Percentiles rank a stretch among this genome's conserved stretches.
Evolutionary conservation across 2,113 vertebrate species (phyloP).

Genomic region (Dolichallabes microphthalmus): DNA sequence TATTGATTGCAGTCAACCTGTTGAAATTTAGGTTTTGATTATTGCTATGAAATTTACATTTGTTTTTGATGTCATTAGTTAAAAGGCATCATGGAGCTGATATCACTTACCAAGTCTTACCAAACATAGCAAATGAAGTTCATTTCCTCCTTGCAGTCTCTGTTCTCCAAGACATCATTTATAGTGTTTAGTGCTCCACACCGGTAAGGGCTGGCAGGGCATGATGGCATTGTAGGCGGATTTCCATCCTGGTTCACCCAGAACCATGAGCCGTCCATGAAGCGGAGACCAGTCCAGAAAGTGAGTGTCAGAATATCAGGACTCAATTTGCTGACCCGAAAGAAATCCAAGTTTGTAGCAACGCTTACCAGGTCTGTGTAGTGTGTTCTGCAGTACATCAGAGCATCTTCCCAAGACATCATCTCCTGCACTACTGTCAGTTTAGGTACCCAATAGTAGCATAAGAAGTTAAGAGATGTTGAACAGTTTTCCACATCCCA

Average conservation of each 20-base stretch:
- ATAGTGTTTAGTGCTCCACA: neutral
- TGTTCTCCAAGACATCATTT: slow-evolving; percentile 7
- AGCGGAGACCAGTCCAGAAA: slow-evolving; percentile 14
- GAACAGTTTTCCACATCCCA: neutral
- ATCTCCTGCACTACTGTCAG: slow-evolving; percentile 8
- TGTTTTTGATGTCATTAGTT: neutral
- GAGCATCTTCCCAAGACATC: slow-evolving; percentile 11
- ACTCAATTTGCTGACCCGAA: neutral
- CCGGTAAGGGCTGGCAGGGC: neutral
- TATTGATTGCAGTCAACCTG: neutral
- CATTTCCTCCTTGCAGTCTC: slow-evolving; percentile 18
- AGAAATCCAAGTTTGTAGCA: neutral
- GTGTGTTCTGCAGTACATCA: slow-evolving; percentile 10
- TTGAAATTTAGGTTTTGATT: too few species aligned
- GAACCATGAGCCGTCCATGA: slow-evolving; percentile 22
- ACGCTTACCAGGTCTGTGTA: slow-evolving; percentile 15
- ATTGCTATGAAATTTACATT: neutral
- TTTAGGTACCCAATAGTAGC: neutral
- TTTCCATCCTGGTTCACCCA: neutral
- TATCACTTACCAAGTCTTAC: neutral
- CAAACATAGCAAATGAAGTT: slow-evolving; percentile 17
- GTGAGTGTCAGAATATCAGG: neutral
- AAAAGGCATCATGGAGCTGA: neutral
- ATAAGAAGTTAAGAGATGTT: neutral
- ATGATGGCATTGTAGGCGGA: neutral